phyloP scores from a whole-genome alignment of 2,888 invertebrate genomes.

The Sinhomidia bicolor region DNA sequence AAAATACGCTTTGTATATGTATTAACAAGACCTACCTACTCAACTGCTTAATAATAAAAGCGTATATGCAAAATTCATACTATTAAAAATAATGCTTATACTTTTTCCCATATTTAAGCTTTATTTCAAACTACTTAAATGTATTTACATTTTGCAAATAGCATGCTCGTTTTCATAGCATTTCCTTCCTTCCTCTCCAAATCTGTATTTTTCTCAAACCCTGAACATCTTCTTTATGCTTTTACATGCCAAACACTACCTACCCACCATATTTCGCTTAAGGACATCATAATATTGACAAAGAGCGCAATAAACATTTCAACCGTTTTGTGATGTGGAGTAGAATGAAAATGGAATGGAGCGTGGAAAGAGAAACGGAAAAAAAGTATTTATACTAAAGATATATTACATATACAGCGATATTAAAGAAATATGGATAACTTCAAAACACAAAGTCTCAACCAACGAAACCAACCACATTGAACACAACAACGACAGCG shows the following conservation, averaged over 20 bases:
- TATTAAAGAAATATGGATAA: neutral
- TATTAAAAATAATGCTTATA: no score
- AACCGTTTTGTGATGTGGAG: constrained; percentile 20
- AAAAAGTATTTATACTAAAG: constrained; percentile 1
- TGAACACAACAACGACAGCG: neutral
- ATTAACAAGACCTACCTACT: no score
- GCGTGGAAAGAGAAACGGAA: constrained; percentile 3
- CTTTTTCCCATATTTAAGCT: no score
- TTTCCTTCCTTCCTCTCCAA: neutral
- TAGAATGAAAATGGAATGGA: neutral
- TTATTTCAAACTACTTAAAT: constrained; percentile 38
- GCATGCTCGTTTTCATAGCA: no score
- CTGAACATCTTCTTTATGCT: no score
- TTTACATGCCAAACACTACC: no score
- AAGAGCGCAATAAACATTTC: constrained; percentile 59
- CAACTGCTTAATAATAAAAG: no score
- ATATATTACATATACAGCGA: no score
- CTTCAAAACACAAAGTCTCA: neutral
- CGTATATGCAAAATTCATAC: no score
- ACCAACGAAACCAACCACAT: neutral
- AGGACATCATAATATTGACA: constrained; percentile 62
- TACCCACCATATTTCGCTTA: constrained; percentile 5
- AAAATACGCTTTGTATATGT: no score
- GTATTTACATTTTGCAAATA: neutral
- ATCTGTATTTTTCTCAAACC: neutral